These are phyloP conservation scores for Pheosia gnoma DNA, from an alignment of 2,888 invertebrate genomes.

Conservation along the genomic window DNA sequence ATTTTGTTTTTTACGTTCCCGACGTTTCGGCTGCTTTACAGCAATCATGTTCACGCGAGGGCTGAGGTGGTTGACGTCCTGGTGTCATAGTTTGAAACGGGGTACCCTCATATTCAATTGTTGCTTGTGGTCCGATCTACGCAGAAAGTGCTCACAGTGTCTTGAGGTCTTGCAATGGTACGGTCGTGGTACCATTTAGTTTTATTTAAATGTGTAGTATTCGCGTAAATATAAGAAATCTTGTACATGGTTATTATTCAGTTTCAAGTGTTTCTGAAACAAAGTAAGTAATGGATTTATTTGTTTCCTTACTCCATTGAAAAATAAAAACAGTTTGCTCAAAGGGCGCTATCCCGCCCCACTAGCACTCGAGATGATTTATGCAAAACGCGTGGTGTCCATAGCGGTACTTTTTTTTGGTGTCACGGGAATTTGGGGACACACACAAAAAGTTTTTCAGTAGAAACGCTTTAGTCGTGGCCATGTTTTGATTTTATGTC, in stretches of 20 bases:
- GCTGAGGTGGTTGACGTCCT: too few relatives aligned
- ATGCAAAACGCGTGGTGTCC: constrained; percentile 70
- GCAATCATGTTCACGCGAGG: too few relatives aligned
- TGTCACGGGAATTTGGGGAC: constrained; percentile 37
- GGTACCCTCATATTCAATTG: too few relatives aligned
- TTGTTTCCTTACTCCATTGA: constrained; percentile 12
- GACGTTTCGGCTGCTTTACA: too few relatives aligned
- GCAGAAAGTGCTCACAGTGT: too few relatives aligned
- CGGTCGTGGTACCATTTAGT: too few relatives aligned
- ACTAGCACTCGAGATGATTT: constrained; percentile 73
- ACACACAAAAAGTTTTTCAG: constrained; percentile 46
- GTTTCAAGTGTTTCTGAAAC: neutral
- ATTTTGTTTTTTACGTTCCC: too few relatives aligned
- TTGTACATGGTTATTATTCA: neutral
- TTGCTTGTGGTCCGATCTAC: too few relatives aligned
- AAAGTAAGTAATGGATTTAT: neutral
- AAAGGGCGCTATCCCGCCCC: constrained; percentile 49
- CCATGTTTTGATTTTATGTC: constrained; percentile 42
- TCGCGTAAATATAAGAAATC: too few relatives aligned
- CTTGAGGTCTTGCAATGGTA: too few relatives aligned
- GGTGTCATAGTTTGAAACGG: too few relatives aligned
- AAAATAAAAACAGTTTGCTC: constrained; percentile 8
- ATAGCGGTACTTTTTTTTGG: constrained; percentile 68
- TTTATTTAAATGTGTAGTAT: too few relatives aligned
- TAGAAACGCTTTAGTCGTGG: constrained; percentile 34